Evolutionary conservation across 1,140 invertebrate species (phyloP).

Genomic region (Hetaerina americana): DNA sequence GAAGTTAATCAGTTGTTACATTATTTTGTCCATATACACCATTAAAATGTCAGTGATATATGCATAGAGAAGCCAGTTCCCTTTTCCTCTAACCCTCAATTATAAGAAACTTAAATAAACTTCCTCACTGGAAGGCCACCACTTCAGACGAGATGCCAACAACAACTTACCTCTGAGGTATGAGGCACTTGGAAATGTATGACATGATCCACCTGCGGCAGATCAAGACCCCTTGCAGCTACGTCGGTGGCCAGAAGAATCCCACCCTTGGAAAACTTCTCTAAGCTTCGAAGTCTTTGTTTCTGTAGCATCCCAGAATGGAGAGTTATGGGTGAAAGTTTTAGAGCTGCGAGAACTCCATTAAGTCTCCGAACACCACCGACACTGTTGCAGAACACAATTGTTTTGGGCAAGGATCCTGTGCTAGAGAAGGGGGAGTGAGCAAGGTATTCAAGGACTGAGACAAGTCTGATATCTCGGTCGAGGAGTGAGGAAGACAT

Average conservation of each 20-base stretch:
- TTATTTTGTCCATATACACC: no score
- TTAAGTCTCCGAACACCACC: slow-evolving; percentile 77
- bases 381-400: slow-evolving; percentile 97
- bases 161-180: slow-evolving; percentile 64
- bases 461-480: background rate
- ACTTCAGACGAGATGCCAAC: no score
- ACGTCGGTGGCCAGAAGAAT: slow-evolving; percentile 95
- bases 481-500: slow-evolving; percentile 25
- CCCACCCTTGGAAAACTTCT: slow-evolving; percentile 44
- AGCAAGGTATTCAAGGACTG: background rate
- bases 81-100: no score
- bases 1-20: no score
- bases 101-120: no score
- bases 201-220: slow-evolving; percentile 86
- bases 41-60: no score
- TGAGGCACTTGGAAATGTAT: slow-evolving; percentile 95
- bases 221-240: slow-evolving; percentile 91
- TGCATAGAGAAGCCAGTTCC: no score
- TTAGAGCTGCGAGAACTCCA: slow-evolving; percentile 65
- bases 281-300: slow-evolving; percentile 87
- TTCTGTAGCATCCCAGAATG: slow-evolving; percentile 94
- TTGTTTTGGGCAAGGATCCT: slow-evolving; percentile 46
- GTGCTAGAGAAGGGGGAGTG: background rate
- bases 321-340: slow-evolving; percentile 65
- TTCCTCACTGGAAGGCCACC: no score